These are phyloP conservation scores for Philereme transversata DNA, from an alignment of 2,888 invertebrate genomes.

Conservation along the genomic window DNA sequence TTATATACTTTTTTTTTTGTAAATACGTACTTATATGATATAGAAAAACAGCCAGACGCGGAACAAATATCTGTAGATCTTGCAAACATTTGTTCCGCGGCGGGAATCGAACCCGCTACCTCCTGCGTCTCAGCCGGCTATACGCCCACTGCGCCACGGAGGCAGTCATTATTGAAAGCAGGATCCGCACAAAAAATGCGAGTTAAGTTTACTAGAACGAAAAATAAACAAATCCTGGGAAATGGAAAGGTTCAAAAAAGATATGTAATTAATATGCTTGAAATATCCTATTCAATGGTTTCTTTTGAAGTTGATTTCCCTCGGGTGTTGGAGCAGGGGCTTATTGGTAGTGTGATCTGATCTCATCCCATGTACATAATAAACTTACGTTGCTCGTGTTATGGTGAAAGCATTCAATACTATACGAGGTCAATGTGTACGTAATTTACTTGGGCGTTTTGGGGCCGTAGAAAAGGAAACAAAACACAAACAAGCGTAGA, in stretches of 20 bases:
- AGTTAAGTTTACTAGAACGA: background rate
- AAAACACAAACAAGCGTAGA: too few species aligned
- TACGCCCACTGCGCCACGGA: too few species aligned
- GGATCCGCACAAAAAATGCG: background rate
- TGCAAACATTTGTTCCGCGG: too few species aligned
- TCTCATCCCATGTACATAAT: conserved; percentile 8
- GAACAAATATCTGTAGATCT: too few species aligned
- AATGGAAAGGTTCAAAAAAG: conserved; percentile 7
- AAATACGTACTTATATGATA: too few species aligned
- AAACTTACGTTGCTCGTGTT: background rate
- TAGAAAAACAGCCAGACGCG: too few species aligned
- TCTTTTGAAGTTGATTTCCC: conserved; percentile 27
- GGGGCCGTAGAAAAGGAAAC: too few species aligned
- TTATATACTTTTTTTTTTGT: too few species aligned
- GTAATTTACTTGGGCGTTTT: background rate
- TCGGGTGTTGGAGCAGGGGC: conserved; percentile 2
- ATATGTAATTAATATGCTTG: conserved; percentile 13
- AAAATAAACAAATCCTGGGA: conserved; percentile 1
- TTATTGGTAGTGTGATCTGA: conserved; percentile 9
- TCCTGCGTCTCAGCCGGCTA: too few species aligned
- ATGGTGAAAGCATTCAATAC: too few species aligned
- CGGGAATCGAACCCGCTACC: too few species aligned
- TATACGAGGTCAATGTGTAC: conserved; percentile 5
- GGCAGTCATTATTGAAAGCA: background rate
- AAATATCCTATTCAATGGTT: conserved; percentile 16